Evolutionary conservation across 2,797 vertebrate species (phyloP).

Genomic region (Holocentrus rufus): DNA sequence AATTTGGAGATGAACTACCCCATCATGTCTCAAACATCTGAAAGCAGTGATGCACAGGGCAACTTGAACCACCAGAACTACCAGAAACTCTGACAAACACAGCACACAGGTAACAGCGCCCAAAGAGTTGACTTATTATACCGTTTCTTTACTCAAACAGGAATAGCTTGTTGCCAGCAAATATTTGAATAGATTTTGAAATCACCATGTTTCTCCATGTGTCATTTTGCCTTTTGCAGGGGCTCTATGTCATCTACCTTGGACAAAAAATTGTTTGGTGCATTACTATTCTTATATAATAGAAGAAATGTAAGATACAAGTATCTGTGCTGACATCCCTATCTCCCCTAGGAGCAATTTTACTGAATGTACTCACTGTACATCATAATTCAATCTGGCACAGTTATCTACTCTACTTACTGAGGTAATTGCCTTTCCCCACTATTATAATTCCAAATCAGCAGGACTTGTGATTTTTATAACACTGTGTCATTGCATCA

Average conservation of each 20-base stretch:
- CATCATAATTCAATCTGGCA: not conserved
- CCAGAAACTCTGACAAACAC: not conserved
- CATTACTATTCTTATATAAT: too few relatives aligned
- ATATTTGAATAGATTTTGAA: too few relatives aligned
- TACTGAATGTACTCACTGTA: not conserved
- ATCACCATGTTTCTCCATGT: too few relatives aligned
- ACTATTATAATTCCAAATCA: conserved; percentile 22
- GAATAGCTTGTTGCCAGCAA: too few relatives aligned
- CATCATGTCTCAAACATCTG: not conserved
- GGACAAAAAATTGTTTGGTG: too few relatives aligned
- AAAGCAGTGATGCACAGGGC: not conserved
- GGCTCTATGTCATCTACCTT: too few relatives aligned
- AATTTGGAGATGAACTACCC: not conserved
- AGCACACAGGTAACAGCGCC: too few relatives aligned
- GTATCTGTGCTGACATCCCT: not conserved
- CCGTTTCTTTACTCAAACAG: not conserved
- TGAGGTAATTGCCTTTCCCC: not conserved
- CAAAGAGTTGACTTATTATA: too few relatives aligned
- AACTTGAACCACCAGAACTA: not conserved
- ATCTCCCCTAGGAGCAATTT: not conserved
- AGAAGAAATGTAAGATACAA: not conserved
- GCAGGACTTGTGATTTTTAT: not conserved
- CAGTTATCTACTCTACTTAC: not conserved
- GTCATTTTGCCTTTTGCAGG: too few relatives aligned
- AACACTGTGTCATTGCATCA: not conserved